Evolutionary conservation across 2,888 invertebrate genomes (phyloP).

Genomic region (Drosophila prolongata): DNA sequence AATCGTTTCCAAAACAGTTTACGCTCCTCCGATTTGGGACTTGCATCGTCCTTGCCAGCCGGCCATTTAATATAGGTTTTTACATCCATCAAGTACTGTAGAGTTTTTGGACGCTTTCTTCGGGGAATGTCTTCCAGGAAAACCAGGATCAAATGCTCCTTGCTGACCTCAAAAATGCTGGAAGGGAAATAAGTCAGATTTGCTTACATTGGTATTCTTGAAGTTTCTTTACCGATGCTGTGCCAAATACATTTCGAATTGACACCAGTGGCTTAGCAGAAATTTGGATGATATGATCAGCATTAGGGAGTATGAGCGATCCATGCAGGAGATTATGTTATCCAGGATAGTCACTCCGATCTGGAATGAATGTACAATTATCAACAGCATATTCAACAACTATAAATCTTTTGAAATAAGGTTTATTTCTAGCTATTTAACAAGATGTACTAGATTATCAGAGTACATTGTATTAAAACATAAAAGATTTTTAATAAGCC

Average conservation of each 20-base stretch:
- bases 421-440: too few species aligned
- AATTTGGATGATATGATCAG: constrained; percentile 88
- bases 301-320: constrained; percentile 87
- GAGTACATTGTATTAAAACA: too few species aligned
- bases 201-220: fast-evolving
- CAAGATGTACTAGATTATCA: too few species aligned
- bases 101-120: constrained; percentile 86
- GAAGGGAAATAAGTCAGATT: background rate
- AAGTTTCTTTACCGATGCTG: constrained; percentile 86
- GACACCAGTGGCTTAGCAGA: constrained; percentile 89
- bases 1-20: constrained; percentile 84
- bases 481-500: too few species aligned
- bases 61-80: constrained; percentile 90
- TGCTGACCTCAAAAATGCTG: constrained; percentile 87
- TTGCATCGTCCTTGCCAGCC: constrained; percentile 49
- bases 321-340: constrained; percentile 89
- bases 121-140: constrained; percentile 88
- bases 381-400: too few species aligned
- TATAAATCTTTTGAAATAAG: too few species aligned
- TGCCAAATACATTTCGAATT: constrained; percentile 89
- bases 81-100: constrained; percentile 88
- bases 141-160: constrained; percentile 87
- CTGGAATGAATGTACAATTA: constrained; percentile 52
- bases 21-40: constrained; percentile 76
- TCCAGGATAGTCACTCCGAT: constrained; percentile 89